These are phyloP conservation scores for Excalfactoria chinensis DNA, from an alignment of 2,113 vertebrate genomes.

Conservation along the genomic window DNA sequence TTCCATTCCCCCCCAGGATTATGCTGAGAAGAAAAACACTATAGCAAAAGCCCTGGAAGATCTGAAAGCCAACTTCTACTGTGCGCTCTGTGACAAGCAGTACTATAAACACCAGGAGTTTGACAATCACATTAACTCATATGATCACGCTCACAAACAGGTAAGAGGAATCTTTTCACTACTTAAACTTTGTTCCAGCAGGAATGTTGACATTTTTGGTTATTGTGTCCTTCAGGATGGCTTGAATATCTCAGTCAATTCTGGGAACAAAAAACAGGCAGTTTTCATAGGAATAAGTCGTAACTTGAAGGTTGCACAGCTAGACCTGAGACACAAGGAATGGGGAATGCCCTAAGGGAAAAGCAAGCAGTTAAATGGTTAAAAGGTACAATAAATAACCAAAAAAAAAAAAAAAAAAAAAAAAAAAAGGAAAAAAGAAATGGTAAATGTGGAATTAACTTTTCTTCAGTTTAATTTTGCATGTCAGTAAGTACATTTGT, in stretches of 20 bases:
- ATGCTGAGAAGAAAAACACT: conserved; percentile 85
- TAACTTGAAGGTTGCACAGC: rapidly evolving
- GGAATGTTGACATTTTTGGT: background rate
- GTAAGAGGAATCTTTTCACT: conserved; percentile 75
- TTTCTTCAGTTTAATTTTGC: background rate
- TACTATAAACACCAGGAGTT: conserved; percentile 97
- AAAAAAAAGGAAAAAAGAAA: background rate
- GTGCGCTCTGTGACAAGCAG: conserved; percentile 96
- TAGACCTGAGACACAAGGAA: background rate
- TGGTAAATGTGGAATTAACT: background rate
- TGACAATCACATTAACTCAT: conserved; percentile 99
- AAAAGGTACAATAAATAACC: background rate
- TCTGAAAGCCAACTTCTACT: conserved; percentile 93
- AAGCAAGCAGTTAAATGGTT: background rate
- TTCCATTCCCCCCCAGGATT: conserved; percentile 78
- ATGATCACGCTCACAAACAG: conserved; percentile 98
- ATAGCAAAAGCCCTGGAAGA: conserved; percentile 87
- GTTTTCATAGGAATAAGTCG: background rate
- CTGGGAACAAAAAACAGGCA: background rate
- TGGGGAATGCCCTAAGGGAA: background rate
- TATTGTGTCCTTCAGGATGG: background rate
- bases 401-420: background rate
- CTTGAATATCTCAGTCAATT: background rate
- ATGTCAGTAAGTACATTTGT: background rate
- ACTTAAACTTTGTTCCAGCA: background rate